These are phyloP conservation scores for Eptatretus burgeri DNA, from an alignment of 2,113 vertebrate species.

Conservation along the genomic window DNA sequence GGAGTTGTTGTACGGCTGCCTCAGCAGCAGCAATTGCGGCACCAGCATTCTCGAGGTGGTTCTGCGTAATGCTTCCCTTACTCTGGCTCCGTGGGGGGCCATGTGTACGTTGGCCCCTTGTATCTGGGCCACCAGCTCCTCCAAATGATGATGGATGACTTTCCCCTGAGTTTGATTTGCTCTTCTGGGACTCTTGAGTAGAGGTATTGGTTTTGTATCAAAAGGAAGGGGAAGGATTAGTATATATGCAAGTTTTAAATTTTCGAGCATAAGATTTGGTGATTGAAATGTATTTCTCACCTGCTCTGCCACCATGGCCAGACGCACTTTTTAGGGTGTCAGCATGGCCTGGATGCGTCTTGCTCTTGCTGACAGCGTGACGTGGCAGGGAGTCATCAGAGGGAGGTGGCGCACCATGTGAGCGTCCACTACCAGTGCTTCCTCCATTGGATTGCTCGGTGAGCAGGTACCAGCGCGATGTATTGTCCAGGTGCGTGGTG, in stretches of 20 bases:
- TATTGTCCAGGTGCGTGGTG: constrained; percentile 53
- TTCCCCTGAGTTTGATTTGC: no score
- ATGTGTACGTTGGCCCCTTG: constrained; percentile 17
- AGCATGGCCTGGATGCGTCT: constrained; percentile 31
- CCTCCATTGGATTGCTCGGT: constrained; percentile 76
- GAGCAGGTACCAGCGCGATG: constrained; percentile 56
- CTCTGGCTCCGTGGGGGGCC: constrained; percentile 92
- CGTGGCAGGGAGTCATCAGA: constrained; percentile 30
- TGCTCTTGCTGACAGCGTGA: constrained; percentile 61
- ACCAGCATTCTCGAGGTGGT: constrained; percentile 79
- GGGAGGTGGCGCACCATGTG: constrained; percentile 39
- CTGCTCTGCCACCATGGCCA: no score
- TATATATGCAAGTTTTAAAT: no score
- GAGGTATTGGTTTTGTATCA: no score
- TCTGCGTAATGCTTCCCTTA: constrained; percentile 90
- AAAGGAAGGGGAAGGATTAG: no score
- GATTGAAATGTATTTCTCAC: no score
- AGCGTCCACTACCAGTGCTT: constrained; percentile 40
- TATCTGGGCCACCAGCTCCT: no score
- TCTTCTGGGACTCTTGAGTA: no score
- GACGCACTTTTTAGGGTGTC: no score
- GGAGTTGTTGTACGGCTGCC: constrained; percentile 76
- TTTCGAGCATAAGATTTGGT: no score
- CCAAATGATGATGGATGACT: no score
- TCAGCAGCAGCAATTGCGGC: constrained; percentile 84